Evolutionary conservation across 1,140 invertebrate species (phyloP).

Genomic region (Charaxes varanes): DNA sequence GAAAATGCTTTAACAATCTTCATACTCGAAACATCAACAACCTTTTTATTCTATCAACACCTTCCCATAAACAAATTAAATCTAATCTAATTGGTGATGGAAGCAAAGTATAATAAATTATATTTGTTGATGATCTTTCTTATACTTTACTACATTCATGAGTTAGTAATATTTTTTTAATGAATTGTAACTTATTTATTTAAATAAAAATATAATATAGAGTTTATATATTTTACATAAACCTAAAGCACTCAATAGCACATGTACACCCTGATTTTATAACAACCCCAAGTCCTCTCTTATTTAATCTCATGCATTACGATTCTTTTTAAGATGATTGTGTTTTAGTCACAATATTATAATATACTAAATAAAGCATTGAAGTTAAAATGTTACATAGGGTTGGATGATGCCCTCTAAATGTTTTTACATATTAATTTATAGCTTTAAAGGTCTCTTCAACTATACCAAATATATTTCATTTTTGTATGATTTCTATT

Average conservation of each 20-base stretch:
- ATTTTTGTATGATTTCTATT: no score
- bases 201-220: not conserved
- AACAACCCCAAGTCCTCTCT: not conserved
- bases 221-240: constrained; percentile 8
- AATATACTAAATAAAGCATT: no score
- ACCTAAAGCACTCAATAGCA: not conserved
- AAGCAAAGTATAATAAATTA: not conserved
- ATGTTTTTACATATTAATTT: no score
- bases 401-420: no score
- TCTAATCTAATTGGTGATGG: no score
- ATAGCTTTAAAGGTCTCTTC: no score
- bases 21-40: constrained; percentile 9
- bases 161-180: not conserved
- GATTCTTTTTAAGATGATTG: no score
- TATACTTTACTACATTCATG: not conserved
- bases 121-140: not conserved
- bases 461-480: no score
- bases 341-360: no score
- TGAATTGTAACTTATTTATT: not conserved
- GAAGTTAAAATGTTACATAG: no score
- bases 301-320: no score
- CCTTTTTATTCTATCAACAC: constrained; percentile 2
- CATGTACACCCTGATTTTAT: constrained; percentile 4
- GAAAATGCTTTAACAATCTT: constrained; percentile 11
- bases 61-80: not conserved